Evolutionary conservation across 2,113 vertebrate genomes (phyloP).

Genomic region (Myanophis thanlyinensis): DNA sequence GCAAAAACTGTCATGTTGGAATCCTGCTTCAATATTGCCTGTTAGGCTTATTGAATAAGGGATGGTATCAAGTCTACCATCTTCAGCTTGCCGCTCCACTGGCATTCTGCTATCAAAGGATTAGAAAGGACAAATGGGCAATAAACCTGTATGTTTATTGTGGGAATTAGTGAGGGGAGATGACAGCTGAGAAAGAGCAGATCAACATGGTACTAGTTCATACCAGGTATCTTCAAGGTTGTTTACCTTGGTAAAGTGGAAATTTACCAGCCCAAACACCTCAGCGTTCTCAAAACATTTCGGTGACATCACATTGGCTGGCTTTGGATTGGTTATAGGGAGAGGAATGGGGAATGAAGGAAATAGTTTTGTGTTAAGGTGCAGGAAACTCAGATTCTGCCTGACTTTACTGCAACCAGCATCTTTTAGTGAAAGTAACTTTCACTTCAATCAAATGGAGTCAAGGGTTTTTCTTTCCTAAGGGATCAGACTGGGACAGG

Average conservation of each 20-base stretch:
- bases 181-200: background rate
- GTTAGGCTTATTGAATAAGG: background rate
- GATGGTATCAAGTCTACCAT: background rate
- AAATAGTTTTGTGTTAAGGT: background rate
- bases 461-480: background rate
- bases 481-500: background rate
- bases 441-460: background rate
- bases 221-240: background rate
- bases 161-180: background rate
- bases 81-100: background rate
- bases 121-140: background rate
- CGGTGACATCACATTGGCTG: background rate
- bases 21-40: background rate
- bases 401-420: background rate
- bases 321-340: background rate
- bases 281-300: background rate
- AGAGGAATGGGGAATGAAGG: background rate
- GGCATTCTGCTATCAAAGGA: background rate
- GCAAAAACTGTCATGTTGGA: background rate
- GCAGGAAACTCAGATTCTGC: background rate
- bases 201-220: background rate
- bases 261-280: background rate
- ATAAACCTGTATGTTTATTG: background rate
- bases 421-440: background rate
- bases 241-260: background rate